Conservation (phyloP, 2,113 vertebrate genomes). For the Camelus dromedarius region DNA sequence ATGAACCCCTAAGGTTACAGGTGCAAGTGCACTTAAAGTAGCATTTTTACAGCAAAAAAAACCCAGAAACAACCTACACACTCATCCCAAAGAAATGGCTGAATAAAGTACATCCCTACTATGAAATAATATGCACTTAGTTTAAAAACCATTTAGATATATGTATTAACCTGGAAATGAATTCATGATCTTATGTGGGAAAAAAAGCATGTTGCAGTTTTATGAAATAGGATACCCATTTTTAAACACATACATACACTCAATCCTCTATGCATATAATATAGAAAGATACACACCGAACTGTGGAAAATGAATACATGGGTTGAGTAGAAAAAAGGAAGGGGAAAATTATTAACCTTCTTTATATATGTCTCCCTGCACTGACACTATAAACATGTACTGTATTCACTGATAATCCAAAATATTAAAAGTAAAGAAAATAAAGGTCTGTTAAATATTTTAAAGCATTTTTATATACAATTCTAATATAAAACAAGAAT, state of each 20-base stretch:
- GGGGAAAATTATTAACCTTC: not conserved
- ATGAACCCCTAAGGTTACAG: not conserved
- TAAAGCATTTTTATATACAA: not conserved
- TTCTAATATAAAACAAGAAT: constrained; percentile 40
- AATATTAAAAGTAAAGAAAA: not conserved
- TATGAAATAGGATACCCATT: not conserved
- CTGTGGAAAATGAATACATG: constrained; percentile 25
- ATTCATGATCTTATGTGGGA: not conserved
- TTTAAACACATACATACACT: not conserved
- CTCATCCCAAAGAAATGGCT: constrained; percentile 37
- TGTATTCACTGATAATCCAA: not conserved
- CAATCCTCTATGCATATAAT: not conserved
- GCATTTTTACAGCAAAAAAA: not conserved
- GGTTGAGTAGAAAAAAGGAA: not conserved
- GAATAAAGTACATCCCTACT: constrained; percentile 13
- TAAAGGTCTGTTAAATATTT: not conserved
- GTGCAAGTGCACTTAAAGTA: constrained; percentile 32
- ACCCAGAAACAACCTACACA: not conserved
- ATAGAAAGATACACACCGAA: not conserved
- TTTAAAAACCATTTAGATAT: not conserved
- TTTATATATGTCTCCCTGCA: not conserved
- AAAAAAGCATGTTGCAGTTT: not conserved
- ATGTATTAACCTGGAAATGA: not conserved
- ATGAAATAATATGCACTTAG: not conserved
- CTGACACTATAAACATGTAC: not conserved